phyloP scores from a whole-genome alignment of 1,140 invertebrate genomes.

The Calycopis cecrops region DNA sequence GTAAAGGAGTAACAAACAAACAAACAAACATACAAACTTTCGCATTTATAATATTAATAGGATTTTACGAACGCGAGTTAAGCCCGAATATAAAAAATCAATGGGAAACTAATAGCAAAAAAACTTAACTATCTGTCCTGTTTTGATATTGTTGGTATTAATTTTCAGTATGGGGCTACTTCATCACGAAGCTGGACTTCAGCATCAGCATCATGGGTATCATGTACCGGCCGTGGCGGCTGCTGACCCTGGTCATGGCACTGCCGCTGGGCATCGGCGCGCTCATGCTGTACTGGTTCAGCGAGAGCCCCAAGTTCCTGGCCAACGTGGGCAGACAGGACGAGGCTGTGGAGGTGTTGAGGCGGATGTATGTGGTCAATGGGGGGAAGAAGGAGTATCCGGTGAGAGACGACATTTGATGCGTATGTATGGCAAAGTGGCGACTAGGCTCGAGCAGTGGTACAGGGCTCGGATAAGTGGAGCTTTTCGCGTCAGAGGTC shows the following conservation, averaged over 20 bases:
- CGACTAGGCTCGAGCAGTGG: no score
- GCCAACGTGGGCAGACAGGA: slow-evolving; percentile 73
- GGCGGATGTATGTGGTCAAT: slow-evolving; percentile 73
- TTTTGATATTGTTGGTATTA: slow-evolving; percentile 1
- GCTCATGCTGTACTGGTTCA: slow-evolving; percentile 76
- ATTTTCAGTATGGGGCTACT: slow-evolving; percentile 50
- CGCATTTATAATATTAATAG: no score
- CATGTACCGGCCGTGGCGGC: slow-evolving; percentile 79
- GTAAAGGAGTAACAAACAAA: no score
- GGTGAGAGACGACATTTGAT: no score
- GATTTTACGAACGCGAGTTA: no score
- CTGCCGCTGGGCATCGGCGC: slow-evolving; percentile 78
- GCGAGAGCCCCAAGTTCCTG: slow-evolving; percentile 83
- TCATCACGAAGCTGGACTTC: slow-evolving; percentile 68
- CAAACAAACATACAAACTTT: no score
- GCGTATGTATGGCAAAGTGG: no score
- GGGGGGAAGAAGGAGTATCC: slow-evolving; percentile 58
- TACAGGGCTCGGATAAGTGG: no score
- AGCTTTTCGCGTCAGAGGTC: no score
- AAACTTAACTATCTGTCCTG: neutral
- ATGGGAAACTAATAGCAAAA: no score
- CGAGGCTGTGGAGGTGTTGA: slow-evolving; percentile 74
- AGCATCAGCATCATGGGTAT: slow-evolving; percentile 51
- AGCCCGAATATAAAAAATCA: no score
- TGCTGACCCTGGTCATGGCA: slow-evolving; percentile 79